Base-by-base conservation (phyloP, 2,888 invertebrate species). In the Xanthorhoe spadicearia region DNA sequence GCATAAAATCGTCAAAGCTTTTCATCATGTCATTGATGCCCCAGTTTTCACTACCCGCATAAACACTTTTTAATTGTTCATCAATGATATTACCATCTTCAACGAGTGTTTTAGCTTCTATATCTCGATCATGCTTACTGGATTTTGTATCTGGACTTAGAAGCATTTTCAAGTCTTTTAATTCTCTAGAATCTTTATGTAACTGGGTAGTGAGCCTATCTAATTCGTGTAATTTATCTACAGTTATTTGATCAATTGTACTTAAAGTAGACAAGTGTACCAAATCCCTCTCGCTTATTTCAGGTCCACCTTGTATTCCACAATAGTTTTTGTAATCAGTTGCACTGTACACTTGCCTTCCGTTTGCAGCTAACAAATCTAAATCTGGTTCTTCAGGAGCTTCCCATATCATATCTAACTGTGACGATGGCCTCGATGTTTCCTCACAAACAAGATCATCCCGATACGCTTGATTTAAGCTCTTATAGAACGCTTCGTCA, bases 371-470 rank as follows among this genome's bases (percentile, higher is more conserved):
- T 72, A 94, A 89, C 57, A 94, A 90, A 75, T 91, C 90, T 77
- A 89, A 94, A 70, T 96, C 96, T 28, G 90, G 88, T 76, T 97
- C 97, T 86, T 97, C 97, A 10, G 96, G 95, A 76, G 96, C 96
- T 85, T 97, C 97, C 96, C 97, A 97, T 76, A 97, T 97, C 96
- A 97, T 97, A 70, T 96, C 97, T 73, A 97, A 89, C 76, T 97
- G 96, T 57, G 96, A 96, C 69, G 95, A 91, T 63, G 96, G 95
- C 70, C 95, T 94, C 17, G 95, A 94, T 17, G 94, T 92, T 89
- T 94, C 94, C 78, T 93, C 94, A 73, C 94, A 94, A 32, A 95
- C 96, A 66, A 96, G 90, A 81, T 97, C 97, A 74, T 97, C 97
- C 60, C 97, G 94, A 85, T 97, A 97, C 49, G 97, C 97, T 87